Percentiles rank a stretch among this genome's conserved stretches.
Evolutionary conservation across 2,888 invertebrate genomes (phyloP).

Genomic region (Malachius bipustulatus): DNA sequence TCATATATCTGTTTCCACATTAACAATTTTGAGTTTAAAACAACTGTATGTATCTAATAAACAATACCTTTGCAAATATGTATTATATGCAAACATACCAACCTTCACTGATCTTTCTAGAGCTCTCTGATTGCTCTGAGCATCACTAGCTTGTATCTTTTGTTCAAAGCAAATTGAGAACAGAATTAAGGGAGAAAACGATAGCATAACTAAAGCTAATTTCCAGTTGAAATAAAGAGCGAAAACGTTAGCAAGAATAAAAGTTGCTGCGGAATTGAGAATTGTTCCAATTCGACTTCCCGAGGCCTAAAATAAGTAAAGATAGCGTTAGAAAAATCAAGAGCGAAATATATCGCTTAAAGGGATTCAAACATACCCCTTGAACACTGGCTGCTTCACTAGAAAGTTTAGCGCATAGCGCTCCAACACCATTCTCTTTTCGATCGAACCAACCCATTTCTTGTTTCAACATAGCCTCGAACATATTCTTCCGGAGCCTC

Average conservation of each 20-base stretch:
- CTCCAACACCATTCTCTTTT: slow-evolving; percentile 59
- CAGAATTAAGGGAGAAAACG: slow-evolving; percentile 61
- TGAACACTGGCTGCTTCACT: slow-evolving; percentile 69
- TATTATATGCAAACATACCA: too few species aligned
- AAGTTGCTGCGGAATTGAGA: slow-evolving; percentile 58
- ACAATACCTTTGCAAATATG: too few species aligned
- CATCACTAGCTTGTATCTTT: slow-evolving; percentile 52
- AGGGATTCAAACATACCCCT: slow-evolving; percentile 64
- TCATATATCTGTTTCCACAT: too few species aligned
- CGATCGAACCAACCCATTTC: slow-evolving; percentile 68
- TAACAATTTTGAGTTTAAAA: too few species aligned
- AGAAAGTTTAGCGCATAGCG: slow-evolving; percentile 60
- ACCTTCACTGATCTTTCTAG: slow-evolving; percentile 65
- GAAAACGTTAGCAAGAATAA: slow-evolving; percentile 50
- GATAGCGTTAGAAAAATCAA: too few species aligned
- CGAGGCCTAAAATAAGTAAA: slow-evolving; percentile 52
- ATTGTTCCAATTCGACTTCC: slow-evolving; percentile 70
- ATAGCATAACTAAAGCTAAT: slow-evolving; percentile 57
- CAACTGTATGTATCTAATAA: too few species aligned
- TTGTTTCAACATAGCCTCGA: slow-evolving; percentile 55
- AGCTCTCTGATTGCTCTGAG: slow-evolving; percentile 53
- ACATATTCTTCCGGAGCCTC: slow-evolving; percentile 53
- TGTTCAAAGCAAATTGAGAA: slow-evolving; percentile 56
- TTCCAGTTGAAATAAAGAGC: slow-evolving; percentile 64
- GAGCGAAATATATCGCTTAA: too few species aligned